A percentile compares a stretch with the other conserved stretches of the same genome.
phyloP scores from a whole-genome alignment of 2,888 invertebrate genomes.

The Drosophila seclusa region DNA sequence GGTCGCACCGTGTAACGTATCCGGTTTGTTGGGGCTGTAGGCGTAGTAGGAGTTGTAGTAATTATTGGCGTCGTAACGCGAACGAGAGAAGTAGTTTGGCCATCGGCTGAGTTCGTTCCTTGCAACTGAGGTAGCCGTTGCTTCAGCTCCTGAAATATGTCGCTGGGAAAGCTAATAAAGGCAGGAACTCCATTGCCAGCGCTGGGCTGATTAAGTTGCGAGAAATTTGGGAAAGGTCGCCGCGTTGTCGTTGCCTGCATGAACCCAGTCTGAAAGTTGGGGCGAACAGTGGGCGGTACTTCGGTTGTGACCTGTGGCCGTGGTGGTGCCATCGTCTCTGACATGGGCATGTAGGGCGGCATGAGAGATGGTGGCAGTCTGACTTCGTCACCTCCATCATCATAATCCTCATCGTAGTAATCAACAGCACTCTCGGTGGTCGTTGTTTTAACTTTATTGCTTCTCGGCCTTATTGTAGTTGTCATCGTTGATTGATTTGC shows the following conservation, averaged over 20 bases:
- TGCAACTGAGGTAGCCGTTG: conserved; percentile 69
- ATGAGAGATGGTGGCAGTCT: conserved; percentile 87
- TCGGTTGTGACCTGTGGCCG: conserved; percentile 66
- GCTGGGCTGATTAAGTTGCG: conserved; percentile 59
- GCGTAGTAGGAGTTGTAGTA: conserved; percentile 82
- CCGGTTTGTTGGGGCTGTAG: conserved; percentile 46
- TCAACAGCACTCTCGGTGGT: conserved; percentile 61
- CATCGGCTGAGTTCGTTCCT: conserved; percentile 21
- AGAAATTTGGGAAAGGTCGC: conserved; percentile 75
- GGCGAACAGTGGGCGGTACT: conserved; percentile 37
- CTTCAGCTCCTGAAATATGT: conserved; percentile 84
- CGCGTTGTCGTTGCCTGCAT: conserved; percentile 80
- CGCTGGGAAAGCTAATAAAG: conserved; percentile 84
- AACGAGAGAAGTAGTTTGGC: conserved; percentile 11
- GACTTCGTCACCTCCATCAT: conserved; percentile 85
- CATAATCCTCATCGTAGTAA: conserved; percentile 83
- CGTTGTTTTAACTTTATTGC: conserved; percentile 41
- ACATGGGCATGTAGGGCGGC: conserved; percentile 88
- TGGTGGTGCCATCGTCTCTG: conserved; percentile 86
- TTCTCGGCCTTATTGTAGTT: conserved; percentile 6
- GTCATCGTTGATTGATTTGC: conserved; percentile 20
- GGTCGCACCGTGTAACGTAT: conserved; percentile 85
- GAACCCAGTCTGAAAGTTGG: conserved; percentile 75
- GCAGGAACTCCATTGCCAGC: conserved; percentile 79
- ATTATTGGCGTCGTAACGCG: conserved; percentile 10